Percentiles rank a stretch among this genome's conserved stretches.
These are phyloP conservation scores for Agrotis clavis DNA, from an alignment of 2,888 invertebrate genomes.

Conservation along the genomic window DNA sequence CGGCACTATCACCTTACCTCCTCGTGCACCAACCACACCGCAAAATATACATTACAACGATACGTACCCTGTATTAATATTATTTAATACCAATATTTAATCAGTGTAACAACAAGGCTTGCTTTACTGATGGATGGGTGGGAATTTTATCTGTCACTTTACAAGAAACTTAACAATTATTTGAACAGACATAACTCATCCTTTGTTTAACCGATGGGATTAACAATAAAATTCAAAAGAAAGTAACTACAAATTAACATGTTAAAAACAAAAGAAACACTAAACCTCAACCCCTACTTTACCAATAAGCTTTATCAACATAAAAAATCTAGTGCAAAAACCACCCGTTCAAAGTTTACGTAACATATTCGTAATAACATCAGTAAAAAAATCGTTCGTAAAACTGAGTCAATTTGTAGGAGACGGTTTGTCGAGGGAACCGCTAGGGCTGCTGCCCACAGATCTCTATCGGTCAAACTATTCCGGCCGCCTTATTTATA, in stretches of 20 bases:
- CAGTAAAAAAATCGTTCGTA: conserved; percentile 83
- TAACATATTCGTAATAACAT: conserved; percentile 74
- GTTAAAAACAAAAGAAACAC: background rate
- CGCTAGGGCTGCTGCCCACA: conserved; percentile 79
- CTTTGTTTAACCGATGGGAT: background rate
- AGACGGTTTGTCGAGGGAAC: conserved; percentile 71
- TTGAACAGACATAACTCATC: too few relatives aligned
- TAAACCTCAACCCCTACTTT: background rate
- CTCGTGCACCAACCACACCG: conserved; percentile 71
- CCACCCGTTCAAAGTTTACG: conserved; percentile 70
- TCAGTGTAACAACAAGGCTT: conserved; percentile 3
- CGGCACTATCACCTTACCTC: conserved; percentile 77
- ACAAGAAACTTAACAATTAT: conserved; percentile 1
- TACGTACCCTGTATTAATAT: conserved; percentile 30
- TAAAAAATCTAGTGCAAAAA: conserved; percentile 59
- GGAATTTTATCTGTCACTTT: background rate
- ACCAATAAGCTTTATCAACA: conserved; percentile 23
- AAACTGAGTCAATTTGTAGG: conserved; percentile 85
- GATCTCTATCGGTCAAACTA: conserved; percentile 87
- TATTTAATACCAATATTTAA: conserved; percentile 23
- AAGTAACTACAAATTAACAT: background rate
- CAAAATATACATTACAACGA: conserved; percentile 79
- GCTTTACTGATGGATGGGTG: too few relatives aligned
- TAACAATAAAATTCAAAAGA: too few relatives aligned
- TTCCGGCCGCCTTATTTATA: conserved; percentile 89